Evolutionary conservation across 2,797 vertebrate genomes (phyloP).

Genomic region (Pristis pectinata): DNA sequence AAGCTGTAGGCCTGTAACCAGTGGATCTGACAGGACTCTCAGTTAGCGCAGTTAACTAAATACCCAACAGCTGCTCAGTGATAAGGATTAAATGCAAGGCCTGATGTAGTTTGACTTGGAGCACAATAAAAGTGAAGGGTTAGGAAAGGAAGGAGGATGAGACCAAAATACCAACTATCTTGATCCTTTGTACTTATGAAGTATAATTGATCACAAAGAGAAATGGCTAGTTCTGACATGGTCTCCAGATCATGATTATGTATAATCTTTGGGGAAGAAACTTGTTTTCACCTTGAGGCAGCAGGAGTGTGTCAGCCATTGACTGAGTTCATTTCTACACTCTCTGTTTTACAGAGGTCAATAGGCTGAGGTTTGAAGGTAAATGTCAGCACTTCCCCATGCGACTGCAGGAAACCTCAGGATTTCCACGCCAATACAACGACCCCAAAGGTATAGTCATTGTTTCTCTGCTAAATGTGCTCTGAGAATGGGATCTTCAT

Average conservation of each 20-base stretch:
- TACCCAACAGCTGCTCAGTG: constrained; percentile 13
- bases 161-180: constrained; percentile 48
- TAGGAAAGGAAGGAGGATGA: not conserved
- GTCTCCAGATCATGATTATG: not conserved
- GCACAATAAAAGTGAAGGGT: not conserved
- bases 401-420: too few species aligned
- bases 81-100: not conserved
- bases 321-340: too few species aligned
- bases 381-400: too few species aligned
- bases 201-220: not conserved
- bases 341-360: too few species aligned
- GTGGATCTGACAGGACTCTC: not conserved
- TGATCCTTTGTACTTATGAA: constrained; percentile 52
- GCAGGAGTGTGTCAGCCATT: too few species aligned
- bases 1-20: not conserved
- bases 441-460: too few species aligned
- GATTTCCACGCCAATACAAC: too few species aligned
- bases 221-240: not conserved
- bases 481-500: too few species aligned
- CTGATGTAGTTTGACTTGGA: constrained; percentile 17
- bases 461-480: too few species aligned
- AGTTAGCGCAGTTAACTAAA: not conserved
- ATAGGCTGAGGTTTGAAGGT: too few species aligned
- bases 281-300: too few species aligned
- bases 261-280: not conserved